These are phyloP conservation scores for Macroglossus sobrinus DNA, from an alignment of 2,113 vertebrate species.

Conservation along the genomic window DNA sequence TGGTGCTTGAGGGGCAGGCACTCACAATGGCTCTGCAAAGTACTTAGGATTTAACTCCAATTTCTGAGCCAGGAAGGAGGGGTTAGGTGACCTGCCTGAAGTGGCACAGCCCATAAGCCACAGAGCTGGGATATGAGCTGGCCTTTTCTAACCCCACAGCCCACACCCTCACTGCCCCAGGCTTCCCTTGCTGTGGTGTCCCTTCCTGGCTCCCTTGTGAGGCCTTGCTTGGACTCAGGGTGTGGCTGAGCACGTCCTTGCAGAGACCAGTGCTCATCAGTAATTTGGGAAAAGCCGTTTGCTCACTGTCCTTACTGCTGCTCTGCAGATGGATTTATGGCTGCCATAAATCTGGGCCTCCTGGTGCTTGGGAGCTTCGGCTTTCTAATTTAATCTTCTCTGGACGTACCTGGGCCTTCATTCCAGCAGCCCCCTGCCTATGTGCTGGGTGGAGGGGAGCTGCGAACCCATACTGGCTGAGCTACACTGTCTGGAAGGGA, in stretches of 20 bases:
- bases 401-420: background rate
- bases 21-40: background rate
- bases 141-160: background rate
- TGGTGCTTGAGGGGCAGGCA: background rate
- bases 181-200: background rate
- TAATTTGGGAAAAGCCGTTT: background rate
- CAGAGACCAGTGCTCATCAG: background rate
- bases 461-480: slow-evolving; percentile 45
- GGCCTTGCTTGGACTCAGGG: background rate
- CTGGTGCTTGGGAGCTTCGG: background rate
- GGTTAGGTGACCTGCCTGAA: background rate
- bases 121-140: background rate
- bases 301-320: background rate
- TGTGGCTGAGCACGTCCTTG: background rate
- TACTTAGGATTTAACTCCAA: background rate
- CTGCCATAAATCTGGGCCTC: background rate
- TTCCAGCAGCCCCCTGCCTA: background rate
- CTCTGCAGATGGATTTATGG: background rate
- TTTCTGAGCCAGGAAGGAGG: background rate
- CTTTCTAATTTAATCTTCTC: slow-evolving; percentile 59
- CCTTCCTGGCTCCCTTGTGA: background rate
- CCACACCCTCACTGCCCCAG: background rate
- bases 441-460: slow-evolving; percentile 39
- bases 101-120: background rate
- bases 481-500: slow-evolving; percentile 70